Evolutionary conservation across 92 coral and sea anemone genomes (phyloP), one percentile per base, ranked within the genome.

Genomic region (Blastomussa wellsi): DNA sequence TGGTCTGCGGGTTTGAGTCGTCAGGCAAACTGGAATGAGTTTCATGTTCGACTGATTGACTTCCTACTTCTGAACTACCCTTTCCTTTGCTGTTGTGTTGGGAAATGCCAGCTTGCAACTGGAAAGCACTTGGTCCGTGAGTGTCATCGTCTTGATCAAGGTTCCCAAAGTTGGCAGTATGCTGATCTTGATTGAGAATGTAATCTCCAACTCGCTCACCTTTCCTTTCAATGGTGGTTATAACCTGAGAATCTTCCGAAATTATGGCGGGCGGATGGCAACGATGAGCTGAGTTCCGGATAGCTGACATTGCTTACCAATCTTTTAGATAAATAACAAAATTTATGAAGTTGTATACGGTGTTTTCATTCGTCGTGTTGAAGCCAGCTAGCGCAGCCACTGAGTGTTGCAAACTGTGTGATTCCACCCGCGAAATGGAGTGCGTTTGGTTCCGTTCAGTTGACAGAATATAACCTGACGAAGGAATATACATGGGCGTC

Each of bases 291-390:
- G 64, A 5, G 16, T 20, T 11, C 36, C 57, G 29, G n/a, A 26
- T 24, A 47, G 37, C 26, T 74, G 79, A 75, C 60, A 75, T 75
- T 44, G n/a, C 36, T 75, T 26, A 51, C 62, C 11, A 44, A 47
- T 42, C 15, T 15, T 29, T 51, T 8, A 47, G 79, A 14, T 48
- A 36, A 70, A 20, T 8, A 35, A 7, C 22, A 70, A n/a, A n/a
- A n/a, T n/a, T n/a, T 14, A 0, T 65, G 16, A 28, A 44, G 49
- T 44, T 44, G 7, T 44, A 44, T 44, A 44, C n/a, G n/a, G n/a
- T n/a, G n/a, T 44, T 44, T 35, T 35, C 12, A 7, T 24, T 24
- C 75, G 24, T 57, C 29, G 29, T 5, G 7, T 11, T 57, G 31
- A 10, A 44, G 49, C 8, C 49, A 44, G 7, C 11, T 13, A 44